phyloP scores from a whole-genome alignment of 1,140 invertebrate species.

The Spodoptera frugiperda region DNA sequence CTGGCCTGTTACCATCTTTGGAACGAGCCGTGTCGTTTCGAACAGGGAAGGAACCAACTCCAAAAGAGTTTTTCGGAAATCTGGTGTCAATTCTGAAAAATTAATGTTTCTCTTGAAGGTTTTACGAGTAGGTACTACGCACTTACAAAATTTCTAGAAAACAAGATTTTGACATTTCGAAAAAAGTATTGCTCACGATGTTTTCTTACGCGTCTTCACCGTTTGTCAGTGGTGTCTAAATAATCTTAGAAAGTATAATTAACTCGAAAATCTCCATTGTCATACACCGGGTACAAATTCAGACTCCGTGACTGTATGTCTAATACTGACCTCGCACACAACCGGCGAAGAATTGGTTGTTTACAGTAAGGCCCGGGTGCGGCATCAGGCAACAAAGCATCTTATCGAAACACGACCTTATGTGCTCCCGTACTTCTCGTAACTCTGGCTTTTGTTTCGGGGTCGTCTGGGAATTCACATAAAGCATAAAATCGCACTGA shows the following conservation, averaged over 20 bases:
- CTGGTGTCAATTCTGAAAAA: slow-evolving; percentile 50
- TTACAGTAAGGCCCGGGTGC: slow-evolving; percentile 55
- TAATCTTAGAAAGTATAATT: no score
- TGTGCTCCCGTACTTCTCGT: slow-evolving; percentile 51
- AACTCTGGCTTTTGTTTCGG: slow-evolving; percentile 41
- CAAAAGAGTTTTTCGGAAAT: slow-evolving; percentile 45
- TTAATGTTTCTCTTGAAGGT: not conserved
- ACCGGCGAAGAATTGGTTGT: slow-evolving; percentile 50
- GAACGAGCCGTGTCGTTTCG: slow-evolving; percentile 26
- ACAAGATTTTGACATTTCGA: no score
- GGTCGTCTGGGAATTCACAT: slow-evolving; percentile 31
- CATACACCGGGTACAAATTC: no score
- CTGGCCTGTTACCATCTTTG: slow-evolving; percentile 42
- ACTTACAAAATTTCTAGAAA: no score
- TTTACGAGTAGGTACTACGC: no score
- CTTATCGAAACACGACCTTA: slow-evolving; percentile 52
- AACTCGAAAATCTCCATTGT: no score
- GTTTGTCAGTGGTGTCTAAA: no score
- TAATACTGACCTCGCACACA: slow-evolving; percentile 46
- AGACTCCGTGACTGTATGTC: no score
- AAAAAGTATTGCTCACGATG: no score
- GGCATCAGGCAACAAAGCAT: slow-evolving; percentile 57
- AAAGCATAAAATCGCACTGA: not conserved
- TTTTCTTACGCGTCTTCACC: no score
- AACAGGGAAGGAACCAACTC: slow-evolving; percentile 50